Base-by-base conservation (phyloP, 2,888 invertebrate genomes). In the Sylvicola cinctus region DNA sequence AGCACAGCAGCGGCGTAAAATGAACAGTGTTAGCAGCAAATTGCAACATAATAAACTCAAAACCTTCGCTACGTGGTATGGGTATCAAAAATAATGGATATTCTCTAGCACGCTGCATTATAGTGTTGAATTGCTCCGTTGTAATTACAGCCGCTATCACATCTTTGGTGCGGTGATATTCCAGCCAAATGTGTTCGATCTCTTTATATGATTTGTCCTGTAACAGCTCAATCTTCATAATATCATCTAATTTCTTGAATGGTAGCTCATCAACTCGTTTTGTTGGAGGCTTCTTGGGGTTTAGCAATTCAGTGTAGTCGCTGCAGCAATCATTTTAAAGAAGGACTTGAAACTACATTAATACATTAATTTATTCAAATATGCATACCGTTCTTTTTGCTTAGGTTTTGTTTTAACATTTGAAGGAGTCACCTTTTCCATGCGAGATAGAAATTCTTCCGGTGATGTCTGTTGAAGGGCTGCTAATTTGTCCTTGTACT, bases 1-100 rank as follows among this genome's bases (percentile, higher is more conserved):
- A 88, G 46, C 80, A 80, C 26, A 85, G 60, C 7, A 88, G 58
- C 1, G 87, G 80, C 2, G 87, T 87, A 51, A 87, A 83, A 51
- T 87, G 84, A 14, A 79, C 69, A 31, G 74, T 62, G 42, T 77
- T 71, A 3, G 67, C 69, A 28, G 66, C 59, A 51, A 72, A 77
- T 51, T 87, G 85, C 34, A 71, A 62, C 62, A 87, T 63, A 35
- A 87, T 70, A 51, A 87, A 87, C 55, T 88, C 87, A 48, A 81
- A 88, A 10, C 87, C 87, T 45, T 79, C 71, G 14, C 72, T 68
- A 33, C 84, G 65, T 0, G 87, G 87, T 40, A 88, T 50, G 0
- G 87, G 80, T 41, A 87, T 66, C 37, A 88, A 45, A 52, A 88
- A 88, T 17, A 73, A 68, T 0, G 78, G 70, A 52, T 66, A 68